These are phyloP conservation scores for Mnemiopsis leidyi DNA, from an alignment of 37 sponge, comb jelly and placozoan genomes.

Conservation along the genomic window DNA sequence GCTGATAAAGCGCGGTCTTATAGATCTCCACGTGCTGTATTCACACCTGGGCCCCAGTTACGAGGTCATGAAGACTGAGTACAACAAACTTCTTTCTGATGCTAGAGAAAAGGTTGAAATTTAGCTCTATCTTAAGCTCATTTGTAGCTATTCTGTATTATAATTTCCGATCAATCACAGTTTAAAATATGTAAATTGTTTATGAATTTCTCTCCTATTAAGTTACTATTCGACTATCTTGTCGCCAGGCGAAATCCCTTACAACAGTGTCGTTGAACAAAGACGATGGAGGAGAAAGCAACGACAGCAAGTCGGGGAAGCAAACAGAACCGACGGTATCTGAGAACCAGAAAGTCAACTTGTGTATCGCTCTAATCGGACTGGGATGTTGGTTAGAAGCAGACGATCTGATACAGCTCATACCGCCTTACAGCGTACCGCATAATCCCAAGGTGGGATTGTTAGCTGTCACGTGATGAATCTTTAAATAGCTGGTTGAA, in stretches of 20 bases:
- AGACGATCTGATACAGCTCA: constrained; percentile 46
- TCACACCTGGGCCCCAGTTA: constrained; percentile 67
- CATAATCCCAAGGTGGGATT: neutral
- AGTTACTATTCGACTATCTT: no score
- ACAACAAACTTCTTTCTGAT: constrained; percentile 21
- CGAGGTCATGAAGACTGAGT: constrained; percentile 16
- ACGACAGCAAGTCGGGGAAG: neutral
- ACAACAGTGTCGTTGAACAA: constrained; percentile 8
- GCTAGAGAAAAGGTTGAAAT: constrained; percentile 18
- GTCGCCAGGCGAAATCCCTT: constrained; percentile 25
- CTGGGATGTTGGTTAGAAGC: constrained; percentile 25
- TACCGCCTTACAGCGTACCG: constrained; percentile 26
- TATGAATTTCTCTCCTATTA: no score
- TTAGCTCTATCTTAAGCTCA: neutral
- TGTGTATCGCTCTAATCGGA: constrained; percentile 19
- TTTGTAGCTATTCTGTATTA: no score
- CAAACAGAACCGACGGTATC: neutral
- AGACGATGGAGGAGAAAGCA: neutral
- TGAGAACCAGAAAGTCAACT: constrained; percentile 21
- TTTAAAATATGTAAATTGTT: no score
- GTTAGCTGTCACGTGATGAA: neutral
- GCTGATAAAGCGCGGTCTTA: constrained; percentile 75
- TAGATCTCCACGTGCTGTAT: constrained; percentile 75
- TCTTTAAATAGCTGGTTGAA: no score
- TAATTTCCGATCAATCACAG: no score